Conservation (phyloP, 2,888 invertebrate genomes). For the Xestia rhomboidea region DNA sequence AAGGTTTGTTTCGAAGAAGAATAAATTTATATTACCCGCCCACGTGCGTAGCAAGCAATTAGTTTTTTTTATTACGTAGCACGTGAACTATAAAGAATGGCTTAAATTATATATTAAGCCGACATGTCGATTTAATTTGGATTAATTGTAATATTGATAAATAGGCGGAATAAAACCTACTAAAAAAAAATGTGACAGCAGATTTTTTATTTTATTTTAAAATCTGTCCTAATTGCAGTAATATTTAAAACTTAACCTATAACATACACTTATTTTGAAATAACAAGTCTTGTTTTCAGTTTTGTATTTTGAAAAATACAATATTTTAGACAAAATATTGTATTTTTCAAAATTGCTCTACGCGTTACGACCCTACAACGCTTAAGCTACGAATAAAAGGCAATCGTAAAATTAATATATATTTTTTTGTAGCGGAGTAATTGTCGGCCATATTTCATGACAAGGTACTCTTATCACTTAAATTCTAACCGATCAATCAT, state of each 20-base stretch:
- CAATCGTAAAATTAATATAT: background rate
- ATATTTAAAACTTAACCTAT: constrained; percentile 4
- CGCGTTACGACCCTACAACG: background rate
- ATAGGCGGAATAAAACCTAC: constrained; percentile 10
- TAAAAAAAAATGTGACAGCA: constrained; percentile 11
- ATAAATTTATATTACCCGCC: constrained; percentile 64
- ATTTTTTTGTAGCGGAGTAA: background rate
- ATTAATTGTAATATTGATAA: constrained; percentile 54
- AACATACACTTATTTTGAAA: background rate
- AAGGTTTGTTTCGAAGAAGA: constrained; percentile 60
- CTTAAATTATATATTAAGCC: constrained; percentile 55
- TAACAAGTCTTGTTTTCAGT: background rate
- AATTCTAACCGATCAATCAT: constrained; percentile 32
- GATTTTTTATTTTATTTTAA: background rate
- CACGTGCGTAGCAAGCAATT: constrained; percentile 63
- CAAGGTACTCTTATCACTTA: constrained; percentile 22
- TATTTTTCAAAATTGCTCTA: background rate
- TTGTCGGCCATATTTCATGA: constrained; percentile 6
- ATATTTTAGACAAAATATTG: too few species aligned
- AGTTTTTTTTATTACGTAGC: constrained; percentile 59
- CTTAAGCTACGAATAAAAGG: background rate
- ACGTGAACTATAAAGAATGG: constrained; percentile 53
- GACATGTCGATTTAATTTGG: constrained; percentile 49
- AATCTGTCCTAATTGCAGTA: background rate
- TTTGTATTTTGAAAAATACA: too few species aligned